A percentile compares a stretch with the other conserved stretches of the same genome.
These are phyloP conservation scores for Abscondita cerata DNA, from an alignment of 2,888 invertebrate species.

Conservation along the genomic window DNA sequence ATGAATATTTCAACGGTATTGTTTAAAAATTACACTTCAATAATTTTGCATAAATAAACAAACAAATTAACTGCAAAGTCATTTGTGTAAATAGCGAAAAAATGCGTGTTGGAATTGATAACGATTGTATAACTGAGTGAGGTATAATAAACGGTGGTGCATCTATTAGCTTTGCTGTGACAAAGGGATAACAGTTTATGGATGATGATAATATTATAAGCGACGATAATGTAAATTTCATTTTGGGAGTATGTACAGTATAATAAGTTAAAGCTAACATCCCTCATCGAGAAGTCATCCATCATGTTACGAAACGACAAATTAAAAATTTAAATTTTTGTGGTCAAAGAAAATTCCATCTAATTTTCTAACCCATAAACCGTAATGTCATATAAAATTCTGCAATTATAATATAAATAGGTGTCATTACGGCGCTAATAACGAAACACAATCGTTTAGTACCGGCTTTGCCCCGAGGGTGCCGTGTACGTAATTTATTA, in stretches of 20 bases:
- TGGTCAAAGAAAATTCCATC: constrained; percentile 36
- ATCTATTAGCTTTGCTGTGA: constrained; percentile 8
- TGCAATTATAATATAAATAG: constrained; percentile 62
- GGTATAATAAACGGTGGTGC: not conserved
- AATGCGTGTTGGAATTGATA: too few species aligned
- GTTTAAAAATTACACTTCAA: too few species aligned
- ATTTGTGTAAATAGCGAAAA: too few species aligned
- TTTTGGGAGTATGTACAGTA: constrained; percentile 9
- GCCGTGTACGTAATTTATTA: constrained; percentile 60
- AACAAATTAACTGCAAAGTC: too few species aligned
- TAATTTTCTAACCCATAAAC: constrained; percentile 57
- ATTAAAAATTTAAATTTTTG: constrained; percentile 36
- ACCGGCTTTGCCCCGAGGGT: constrained; percentile 53
- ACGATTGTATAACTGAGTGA: too few species aligned
- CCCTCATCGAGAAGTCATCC: constrained; percentile 19
- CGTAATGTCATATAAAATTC: constrained; percentile 56
- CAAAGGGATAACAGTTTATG: constrained; percentile 13
- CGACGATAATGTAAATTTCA: constrained; percentile 13
- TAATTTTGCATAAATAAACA: too few species aligned
- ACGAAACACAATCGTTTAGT: constrained; percentile 59
- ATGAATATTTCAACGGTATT: too few species aligned
- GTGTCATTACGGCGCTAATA: constrained; percentile 60
- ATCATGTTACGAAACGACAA: constrained; percentile 25
- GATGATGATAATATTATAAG: constrained; percentile 9
- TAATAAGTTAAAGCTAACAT: constrained; percentile 14